Percentiles rank a stretch among this genome's conserved stretches.
Conservation (phyloP, 2,888 invertebrate species). For the Sialis lutaria region DNA sequence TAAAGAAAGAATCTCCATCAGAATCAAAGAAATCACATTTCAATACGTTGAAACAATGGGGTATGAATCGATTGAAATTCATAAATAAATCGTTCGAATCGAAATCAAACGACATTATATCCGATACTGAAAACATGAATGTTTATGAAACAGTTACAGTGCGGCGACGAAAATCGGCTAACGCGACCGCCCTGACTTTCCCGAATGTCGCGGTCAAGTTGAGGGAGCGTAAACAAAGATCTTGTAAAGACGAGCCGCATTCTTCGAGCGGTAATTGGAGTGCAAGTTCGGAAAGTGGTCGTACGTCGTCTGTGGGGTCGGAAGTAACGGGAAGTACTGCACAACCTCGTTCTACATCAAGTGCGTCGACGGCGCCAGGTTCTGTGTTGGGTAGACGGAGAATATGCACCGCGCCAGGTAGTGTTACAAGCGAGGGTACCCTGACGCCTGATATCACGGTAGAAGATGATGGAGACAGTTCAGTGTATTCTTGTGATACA, state of each 20-base stretch:
- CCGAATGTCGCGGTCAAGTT: slow-evolving; percentile 57
- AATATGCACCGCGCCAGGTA: slow-evolving; percentile 62
- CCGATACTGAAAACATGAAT: slow-evolving; percentile 39
- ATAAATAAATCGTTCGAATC: slow-evolving; percentile 46
- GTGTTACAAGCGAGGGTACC: slow-evolving; percentile 72
- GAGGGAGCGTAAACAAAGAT: slow-evolving; percentile 44
- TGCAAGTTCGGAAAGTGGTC: slow-evolving; percentile 76
- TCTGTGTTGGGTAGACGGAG: slow-evolving; percentile 46
- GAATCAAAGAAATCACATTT: slow-evolving; percentile 52
- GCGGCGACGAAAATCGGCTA: slow-evolving; percentile 40
- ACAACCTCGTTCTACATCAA: slow-evolving; percentile 49
- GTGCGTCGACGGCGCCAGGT: slow-evolving; percentile 49
- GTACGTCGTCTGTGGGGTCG: slow-evolving; percentile 71
- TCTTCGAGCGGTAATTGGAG: slow-evolving; percentile 93
- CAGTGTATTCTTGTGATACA: slow-evolving; percentile 88
- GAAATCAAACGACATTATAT: slow-evolving; percentile 31
- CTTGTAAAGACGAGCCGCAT: slow-evolving; percentile 61
- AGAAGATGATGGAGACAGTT: slow-evolving; percentile 75
- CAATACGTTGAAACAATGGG: slow-evolving; percentile 72
- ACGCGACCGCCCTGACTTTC: slow-evolving; percentile 50
- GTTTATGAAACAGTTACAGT: slow-evolving; percentile 48
- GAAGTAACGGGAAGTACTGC: slow-evolving; percentile 59
- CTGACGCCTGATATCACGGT: slow-evolving; percentile 64
- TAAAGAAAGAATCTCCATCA: slow-evolving; percentile 43
- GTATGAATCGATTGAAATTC: slow-evolving; percentile 56